Percentiles rank a stretch among this genome's conserved stretches.
Conservation (phyloP, 2,113 vertebrate genomes). For the Bufo gargarizans region DNA sequence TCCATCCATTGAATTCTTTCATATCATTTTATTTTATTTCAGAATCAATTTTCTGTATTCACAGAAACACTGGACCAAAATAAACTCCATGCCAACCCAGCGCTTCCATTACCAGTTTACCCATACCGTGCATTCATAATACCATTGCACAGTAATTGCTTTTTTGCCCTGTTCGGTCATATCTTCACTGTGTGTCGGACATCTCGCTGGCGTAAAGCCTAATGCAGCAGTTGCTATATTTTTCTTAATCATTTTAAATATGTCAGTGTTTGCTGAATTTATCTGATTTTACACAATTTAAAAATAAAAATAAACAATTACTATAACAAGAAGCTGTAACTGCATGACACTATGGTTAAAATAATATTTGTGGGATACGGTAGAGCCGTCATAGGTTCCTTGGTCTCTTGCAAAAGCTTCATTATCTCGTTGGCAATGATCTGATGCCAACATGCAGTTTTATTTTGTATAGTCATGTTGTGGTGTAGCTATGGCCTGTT, state of each 20-base stretch:
- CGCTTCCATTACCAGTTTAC: background rate
- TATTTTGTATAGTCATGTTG: background rate
- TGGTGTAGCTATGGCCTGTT: background rate
- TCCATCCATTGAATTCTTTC: slow-evolving; percentile 30
- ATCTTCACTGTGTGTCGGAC: slow-evolving; percentile 9
- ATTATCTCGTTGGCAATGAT: background rate
- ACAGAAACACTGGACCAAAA: slow-evolving; percentile 6
- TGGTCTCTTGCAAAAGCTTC: background rate
- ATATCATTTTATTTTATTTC: background rate
- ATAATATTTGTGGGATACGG: background rate
- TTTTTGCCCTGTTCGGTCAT: slow-evolving; percentile 23
- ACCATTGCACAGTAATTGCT: slow-evolving; percentile 25
- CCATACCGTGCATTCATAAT: background rate
- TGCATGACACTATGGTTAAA: background rate
- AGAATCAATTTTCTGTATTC: slow-evolving; percentile 26
- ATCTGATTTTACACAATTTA: slow-evolving; percentile 19
- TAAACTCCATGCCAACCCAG: slow-evolving; percentile 1
- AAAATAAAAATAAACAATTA: slow-evolving; percentile 27
- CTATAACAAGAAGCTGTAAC: slow-evolving; percentile 25
- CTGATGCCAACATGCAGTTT: background rate
- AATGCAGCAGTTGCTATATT: slow-evolving; percentile 35
- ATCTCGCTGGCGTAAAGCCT: slow-evolving; percentile 35
- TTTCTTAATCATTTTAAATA: slow-evolving; percentile 19
- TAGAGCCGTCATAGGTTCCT: background rate
- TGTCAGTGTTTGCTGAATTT: slow-evolving; percentile 40